Percentiles rank a stretch among this genome's conserved stretches.
Evolutionary conservation across 2,797 vertebrate genomes (phyloP).

Genomic region (Atherinosoma microstoma): DNA sequence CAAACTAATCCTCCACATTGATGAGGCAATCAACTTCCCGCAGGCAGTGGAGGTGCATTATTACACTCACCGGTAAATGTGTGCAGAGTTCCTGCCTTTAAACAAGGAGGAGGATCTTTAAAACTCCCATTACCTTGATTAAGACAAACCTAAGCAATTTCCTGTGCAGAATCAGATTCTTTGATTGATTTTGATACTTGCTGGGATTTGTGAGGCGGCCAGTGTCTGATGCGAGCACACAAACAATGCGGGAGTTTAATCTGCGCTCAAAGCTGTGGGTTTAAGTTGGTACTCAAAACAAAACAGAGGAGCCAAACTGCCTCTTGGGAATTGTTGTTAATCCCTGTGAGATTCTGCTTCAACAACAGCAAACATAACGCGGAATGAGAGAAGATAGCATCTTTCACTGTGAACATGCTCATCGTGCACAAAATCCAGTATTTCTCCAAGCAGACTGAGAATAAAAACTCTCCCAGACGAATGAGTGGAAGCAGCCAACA

Average conservation of each 20-base stretch:
- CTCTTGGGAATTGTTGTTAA: conserved; percentile 55
- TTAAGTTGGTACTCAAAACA: conserved; percentile 60
- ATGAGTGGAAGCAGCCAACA: conserved; percentile 36
- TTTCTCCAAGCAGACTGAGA: conserved; percentile 2
- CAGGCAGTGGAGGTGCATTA: conserved; percentile 37
- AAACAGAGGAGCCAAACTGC: conserved; percentile 55
- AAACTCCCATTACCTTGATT: conserved; percentile 72
- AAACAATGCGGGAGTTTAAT: conserved; percentile 67
- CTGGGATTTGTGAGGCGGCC: conserved; percentile 34
- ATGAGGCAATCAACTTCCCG: conserved; percentile 76
- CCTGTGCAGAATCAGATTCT: conserved; percentile 52
- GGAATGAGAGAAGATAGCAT: conserved; percentile 46
- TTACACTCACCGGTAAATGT: conserved; percentile 56
- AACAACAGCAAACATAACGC: conserved; percentile 46
- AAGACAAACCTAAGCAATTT: conserved; percentile 68
- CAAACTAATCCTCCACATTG: conserved; percentile 63
- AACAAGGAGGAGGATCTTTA: conserved; percentile 67
- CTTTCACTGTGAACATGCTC: conserved; percentile 27
- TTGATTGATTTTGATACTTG: conserved; percentile 64
- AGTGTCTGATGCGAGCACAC: conserved; percentile 54
- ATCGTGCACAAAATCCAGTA: not conserved
- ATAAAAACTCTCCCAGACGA: not conserved
- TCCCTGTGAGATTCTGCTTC: conserved; percentile 53
- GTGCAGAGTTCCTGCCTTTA: conserved; percentile 46
- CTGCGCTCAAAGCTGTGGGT: conserved; percentile 55